Evolutionary conservation across 1,140 invertebrate genomes (phyloP), one percentile per base, ranked within the genome.

Genomic region (Stegodyphus mimosarum): DNA sequence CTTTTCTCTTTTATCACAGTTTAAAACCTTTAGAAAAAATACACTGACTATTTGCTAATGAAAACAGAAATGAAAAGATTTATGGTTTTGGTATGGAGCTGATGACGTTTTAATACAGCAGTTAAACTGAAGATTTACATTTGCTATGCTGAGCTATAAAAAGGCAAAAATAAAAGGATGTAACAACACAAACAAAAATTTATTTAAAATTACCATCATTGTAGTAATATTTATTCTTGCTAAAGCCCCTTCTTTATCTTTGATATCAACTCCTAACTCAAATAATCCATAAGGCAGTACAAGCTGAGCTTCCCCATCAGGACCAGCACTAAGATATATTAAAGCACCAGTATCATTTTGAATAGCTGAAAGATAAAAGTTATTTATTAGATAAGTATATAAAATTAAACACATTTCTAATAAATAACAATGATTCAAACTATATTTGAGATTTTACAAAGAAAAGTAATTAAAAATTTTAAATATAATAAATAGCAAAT

Each of bases 181-280:
- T 1, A 33, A 33, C 33, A 33, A 33, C 33, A 69, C 9, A 69
- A 18, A 17, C 9, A 49, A 77, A 5, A 77, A 53, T 11, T 51
- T 0, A 10, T 13, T 52, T 50, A n/a, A 64, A 76, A 51, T 63
- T 87, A 87, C 87, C 63, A 81, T 81, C 55, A 88, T 64, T 17
- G 87, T 86, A 33, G 88, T 88, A 17, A 89, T 88, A 55, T 89
- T 88, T 2, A 88, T 55, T 71, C 88, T 73, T 11, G 88, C 88
- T 11, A 89, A 71, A 10, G 88, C 88, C 48, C 88, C 88, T 80
- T 89, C 88, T 83, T 89, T 89, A 66, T 89, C 88, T 80, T 88
- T 88, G 18, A 89, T 89, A 79, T 89, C 88, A 15, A 87, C 88
- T n/a, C 88, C 88, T 51, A 89, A 69, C 50, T 87, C 83, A 69